Evolutionary conservation across 2,113 vertebrate genomes (phyloP), one percentile per base, ranked within the genome.

Genomic region (Gnathonemus echidnorhynchus): DNA sequence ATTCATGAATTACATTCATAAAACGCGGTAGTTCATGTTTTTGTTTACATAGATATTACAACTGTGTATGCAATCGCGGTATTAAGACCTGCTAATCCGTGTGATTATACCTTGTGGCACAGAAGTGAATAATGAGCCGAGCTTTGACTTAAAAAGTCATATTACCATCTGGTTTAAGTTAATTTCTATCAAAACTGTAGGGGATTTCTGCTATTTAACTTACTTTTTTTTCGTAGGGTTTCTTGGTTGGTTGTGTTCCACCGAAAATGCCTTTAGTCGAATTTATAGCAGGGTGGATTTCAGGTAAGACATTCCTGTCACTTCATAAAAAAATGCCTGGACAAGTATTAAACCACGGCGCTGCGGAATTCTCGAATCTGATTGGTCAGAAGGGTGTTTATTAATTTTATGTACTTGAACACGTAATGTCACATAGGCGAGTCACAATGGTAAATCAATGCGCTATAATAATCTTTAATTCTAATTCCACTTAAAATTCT

Each of bases 241-340:
- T 88, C 42, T 74, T 83, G 10, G 70, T 31, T 19, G 39, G 31
- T 19, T 83, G 15, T 19, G 48, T 50, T 39, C 70, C 6, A 19
- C 31, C 19, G 24, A 89, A 50, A 83, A 96, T 95, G 95, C 90
- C 93, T 85, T 86, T 94, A 49, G 84, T 91, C 90, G 95, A 96
- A 86, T 96, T 95, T 58, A 2, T 95, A 46, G 95, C 95, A 21
- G 95, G 95, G 42, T 94, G 94, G 89, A 80, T 96, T 92, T 95
- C 95, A 91, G 95, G 95, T 95, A 92, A 46, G 24, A 49, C 21
- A 31, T 80, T 46, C 9, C 21, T 46, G 53, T 19, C 19, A 6
- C 53, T 56, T 56, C 5, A 56, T 7, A 56, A 83, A 42, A 31
- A 42, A 19, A 19, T 83, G 42, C 39, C 15, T 5, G 62, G 62